Conservation (phyloP, 2,113 vertebrate species). For the Mirza zaza region DNA sequence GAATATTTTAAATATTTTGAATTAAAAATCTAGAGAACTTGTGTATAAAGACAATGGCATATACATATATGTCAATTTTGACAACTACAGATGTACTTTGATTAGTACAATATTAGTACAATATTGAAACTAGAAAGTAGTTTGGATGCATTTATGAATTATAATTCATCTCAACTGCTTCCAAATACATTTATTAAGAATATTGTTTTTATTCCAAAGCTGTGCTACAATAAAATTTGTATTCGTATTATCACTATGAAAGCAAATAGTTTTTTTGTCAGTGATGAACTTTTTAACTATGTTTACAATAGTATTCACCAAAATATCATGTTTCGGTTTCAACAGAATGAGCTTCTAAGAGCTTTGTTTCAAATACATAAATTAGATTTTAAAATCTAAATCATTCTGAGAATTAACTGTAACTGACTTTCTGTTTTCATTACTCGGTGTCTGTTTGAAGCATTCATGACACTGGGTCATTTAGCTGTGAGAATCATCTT, state of each 20-base stretch:
- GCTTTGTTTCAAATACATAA: not conserved
- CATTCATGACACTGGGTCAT: not conserved
- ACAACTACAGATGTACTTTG: not conserved
- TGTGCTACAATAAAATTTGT: not conserved
- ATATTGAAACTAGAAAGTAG: not conserved
- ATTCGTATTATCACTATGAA: not conserved
- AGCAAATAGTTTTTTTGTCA: not conserved
- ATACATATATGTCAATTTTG: not conserved
- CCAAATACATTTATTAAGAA: not conserved
- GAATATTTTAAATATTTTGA: not conserved
- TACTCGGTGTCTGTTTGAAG: not conserved
- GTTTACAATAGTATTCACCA: not conserved
- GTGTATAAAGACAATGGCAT: not conserved
- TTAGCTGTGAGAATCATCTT: not conserved
- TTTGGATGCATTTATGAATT: not conserved
- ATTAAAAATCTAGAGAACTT: not conserved
- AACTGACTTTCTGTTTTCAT: not conserved
- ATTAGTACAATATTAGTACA: not conserved
- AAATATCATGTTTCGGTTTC: not conserved
- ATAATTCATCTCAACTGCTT: not conserved
- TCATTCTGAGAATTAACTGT: not conserved
- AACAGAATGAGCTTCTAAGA: not conserved
- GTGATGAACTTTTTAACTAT: not conserved
- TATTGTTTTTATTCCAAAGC: not conserved
- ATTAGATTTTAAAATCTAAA: not conserved